Percentiles rank a stretch among this genome's conserved stretches.
Evolutionary conservation across 2,113 vertebrate genomes (phyloP).

Genomic region (Cheilinus undulatus): DNA sequence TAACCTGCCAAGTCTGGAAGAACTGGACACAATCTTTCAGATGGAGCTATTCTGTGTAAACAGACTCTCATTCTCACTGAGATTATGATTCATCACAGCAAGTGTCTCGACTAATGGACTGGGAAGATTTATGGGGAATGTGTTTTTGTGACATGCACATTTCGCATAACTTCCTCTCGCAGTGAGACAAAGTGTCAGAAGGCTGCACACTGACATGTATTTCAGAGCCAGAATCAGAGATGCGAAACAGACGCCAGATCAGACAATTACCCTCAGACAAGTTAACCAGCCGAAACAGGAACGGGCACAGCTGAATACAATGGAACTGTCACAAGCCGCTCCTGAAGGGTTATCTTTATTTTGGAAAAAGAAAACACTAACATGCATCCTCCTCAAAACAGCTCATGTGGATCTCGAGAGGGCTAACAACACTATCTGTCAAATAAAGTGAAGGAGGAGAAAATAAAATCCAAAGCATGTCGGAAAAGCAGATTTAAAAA

Average conservation of each 20-base stretch:
- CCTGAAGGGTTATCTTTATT: constrained; percentile 52
- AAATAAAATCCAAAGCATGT: not conserved
- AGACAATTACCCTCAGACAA: constrained; percentile 77
- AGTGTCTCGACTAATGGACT: constrained; percentile 68
- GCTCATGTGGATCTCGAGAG: constrained; percentile 29
- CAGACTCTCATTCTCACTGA: constrained; percentile 57
- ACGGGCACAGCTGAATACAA: constrained; percentile 48
- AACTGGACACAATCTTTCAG: constrained; percentile 50
- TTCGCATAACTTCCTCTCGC: constrained; percentile 64
- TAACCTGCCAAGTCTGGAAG: constrained; percentile 56
- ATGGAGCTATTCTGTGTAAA: constrained; percentile 53
- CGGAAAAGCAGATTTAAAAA: constrained; percentile 1
- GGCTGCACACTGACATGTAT: constrained; percentile 63
- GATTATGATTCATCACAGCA: constrained; percentile 71
- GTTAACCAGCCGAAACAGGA: constrained; percentile 71
- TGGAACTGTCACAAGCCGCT: constrained; percentile 51
- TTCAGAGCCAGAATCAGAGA: constrained; percentile 68
- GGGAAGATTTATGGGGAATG: constrained; percentile 70
- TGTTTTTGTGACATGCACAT: constrained; percentile 68
- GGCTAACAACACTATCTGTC: constrained; percentile 35
- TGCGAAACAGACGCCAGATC: constrained; percentile 67
- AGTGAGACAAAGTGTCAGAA: constrained; percentile 59
- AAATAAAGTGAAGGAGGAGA: constrained; percentile 24
- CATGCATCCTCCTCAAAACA: constrained; percentile 26
- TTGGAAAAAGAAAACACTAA: constrained; percentile 31